Evolutionary conservation across 2,888 invertebrate species (phyloP), one percentile per base, ranked within the genome.

Genomic region (Drosophila demipolita): DNA sequence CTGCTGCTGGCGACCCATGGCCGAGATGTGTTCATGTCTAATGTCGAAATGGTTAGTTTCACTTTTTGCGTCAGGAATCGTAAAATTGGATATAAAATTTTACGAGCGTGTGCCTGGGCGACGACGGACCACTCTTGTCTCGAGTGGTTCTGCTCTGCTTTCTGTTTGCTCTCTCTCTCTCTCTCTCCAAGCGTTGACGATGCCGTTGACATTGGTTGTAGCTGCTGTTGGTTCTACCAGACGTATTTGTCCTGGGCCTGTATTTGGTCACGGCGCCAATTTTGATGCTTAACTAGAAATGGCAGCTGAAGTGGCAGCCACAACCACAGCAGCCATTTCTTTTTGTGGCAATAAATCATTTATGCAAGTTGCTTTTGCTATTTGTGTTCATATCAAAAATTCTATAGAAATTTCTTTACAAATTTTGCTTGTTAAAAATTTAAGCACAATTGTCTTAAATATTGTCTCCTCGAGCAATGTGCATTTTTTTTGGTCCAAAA

Each of bases 31-130:
- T 90, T 88, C 87, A 87, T 87, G 87, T 90, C 87, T 87, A 87
- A 87, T 87, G 87, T 88, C 87, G 77, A 86, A 87, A 87, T 87
- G 87, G 87, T 87, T 87, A 90, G 87, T 87, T 87, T 87, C 87
- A 87, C 89, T 87, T 90, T 87, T 90, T 90, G 89, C 90, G 87
- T 88, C 87, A 87, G 86, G 90, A 88, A 87, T 87, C 87, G 87
- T 87, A 87, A 87, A 87, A 87, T 87, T 86, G 86, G 87, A 90
- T 90, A 87, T 87, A 90, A 87, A 87, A 90, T 87, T 87, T 87
- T 87, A 87, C 90, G 87, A 87, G 89, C 88, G 81, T 87, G 75
- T 82, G 83, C 76, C 87, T 71, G 72, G 53, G 54, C 67, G 12
- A 29, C 20, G n/a, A 29, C 29, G 20, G 29, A 23, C 23, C 23